Evolutionary conservation across 37 sponge, comb jelly and placozoan genomes (phyloP).

Genomic region (Diacarnus erythraeanus): DNA sequence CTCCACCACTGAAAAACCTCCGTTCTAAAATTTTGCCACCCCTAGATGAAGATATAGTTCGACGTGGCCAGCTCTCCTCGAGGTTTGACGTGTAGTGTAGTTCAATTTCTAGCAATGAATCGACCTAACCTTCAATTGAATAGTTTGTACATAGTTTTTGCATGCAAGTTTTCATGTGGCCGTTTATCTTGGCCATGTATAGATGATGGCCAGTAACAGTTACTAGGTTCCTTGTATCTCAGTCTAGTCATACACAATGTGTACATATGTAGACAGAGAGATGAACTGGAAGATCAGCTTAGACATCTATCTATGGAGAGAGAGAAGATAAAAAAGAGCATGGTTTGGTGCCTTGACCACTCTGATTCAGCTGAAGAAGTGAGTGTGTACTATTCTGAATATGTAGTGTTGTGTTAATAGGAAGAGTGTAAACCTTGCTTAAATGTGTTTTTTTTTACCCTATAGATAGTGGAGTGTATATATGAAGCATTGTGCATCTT

Average conservation of each 20-base stretch:
- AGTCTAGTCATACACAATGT: background rate
- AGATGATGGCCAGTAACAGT: background rate
- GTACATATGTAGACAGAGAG: conserved; percentile 70
- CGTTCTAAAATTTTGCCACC: conserved; percentile 58
- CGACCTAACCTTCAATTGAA: too few relatives aligned
- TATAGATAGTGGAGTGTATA: conserved; percentile 94
- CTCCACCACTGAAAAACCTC: conserved; percentile 88
- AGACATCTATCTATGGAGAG: conserved; percentile 82
- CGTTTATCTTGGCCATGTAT: too few relatives aligned
- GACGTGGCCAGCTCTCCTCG: conserved; percentile 81
- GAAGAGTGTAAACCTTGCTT: too few relatives aligned
- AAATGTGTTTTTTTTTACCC: background rate
- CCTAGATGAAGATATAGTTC: conserved; percentile 63
- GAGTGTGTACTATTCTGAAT: background rate
- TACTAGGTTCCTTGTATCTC: background rate
- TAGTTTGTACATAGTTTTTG: too few relatives aligned
- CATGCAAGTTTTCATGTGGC: too few relatives aligned
- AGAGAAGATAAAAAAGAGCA: conserved; percentile 49
- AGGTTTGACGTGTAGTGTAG: conserved; percentile 40
- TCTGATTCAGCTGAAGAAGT: conserved; percentile 95
- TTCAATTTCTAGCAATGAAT: background rate
- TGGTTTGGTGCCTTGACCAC: conserved; percentile 96
- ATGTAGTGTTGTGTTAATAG: too few relatives aligned
- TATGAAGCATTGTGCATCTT: conserved; percentile 85
- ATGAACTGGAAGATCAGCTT: conserved; percentile 85